Base-by-base conservation (phyloP, 2,797 vertebrate genomes). In the Champsocephalus gunnari region DNA sequence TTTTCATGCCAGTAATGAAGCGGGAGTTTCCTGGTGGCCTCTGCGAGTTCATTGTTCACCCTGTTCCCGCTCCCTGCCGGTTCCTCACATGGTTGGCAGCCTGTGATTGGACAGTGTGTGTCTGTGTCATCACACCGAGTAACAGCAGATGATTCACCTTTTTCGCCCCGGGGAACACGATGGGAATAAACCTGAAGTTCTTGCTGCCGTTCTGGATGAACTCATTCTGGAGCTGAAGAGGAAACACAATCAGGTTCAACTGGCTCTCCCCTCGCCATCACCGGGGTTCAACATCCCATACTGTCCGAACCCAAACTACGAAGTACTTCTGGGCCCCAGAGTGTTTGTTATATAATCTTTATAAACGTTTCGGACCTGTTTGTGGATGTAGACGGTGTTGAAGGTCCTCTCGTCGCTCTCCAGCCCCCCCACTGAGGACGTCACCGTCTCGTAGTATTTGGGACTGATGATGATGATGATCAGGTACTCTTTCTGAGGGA, bases 381-480 rank as follows among this genome's bases (percentile, higher is more conserved):
- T 96, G 58, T 96, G 94, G 19, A 96, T 96, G 88, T 96, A 96
- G 79, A 96, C 95, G 0, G 95, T 95, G 90, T 94, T 95, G 73
- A 95, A 91, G 3, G 93, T 95, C 80, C 93, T 88, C 86, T 96
- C 95, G 41, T 96, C 95, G 2, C 91, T 94, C 79, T 95, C 93
- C 77, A 91, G 58, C 49, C 82, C 83, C 1, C 87, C 75, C 0
- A 90, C 89, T 1, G 92, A 89, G 0, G 88, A 90, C 0, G 94
- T 95, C 59, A 96, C 95, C 0, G 93, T 94, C 80, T 95, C 88
- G 2, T 94, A 90, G 85, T 96, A 96, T 82, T 96, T 96, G 2
- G 95, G 95, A 71, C 95, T 96, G 91, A 96, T 96, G 78, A 95
- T 93, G 81, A 96, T 95, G 88, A 96, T 96, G 85, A 96, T 96